Conservation (phyloP, 2,888 invertebrate species). For the Lutraria lutraria region DNA sequence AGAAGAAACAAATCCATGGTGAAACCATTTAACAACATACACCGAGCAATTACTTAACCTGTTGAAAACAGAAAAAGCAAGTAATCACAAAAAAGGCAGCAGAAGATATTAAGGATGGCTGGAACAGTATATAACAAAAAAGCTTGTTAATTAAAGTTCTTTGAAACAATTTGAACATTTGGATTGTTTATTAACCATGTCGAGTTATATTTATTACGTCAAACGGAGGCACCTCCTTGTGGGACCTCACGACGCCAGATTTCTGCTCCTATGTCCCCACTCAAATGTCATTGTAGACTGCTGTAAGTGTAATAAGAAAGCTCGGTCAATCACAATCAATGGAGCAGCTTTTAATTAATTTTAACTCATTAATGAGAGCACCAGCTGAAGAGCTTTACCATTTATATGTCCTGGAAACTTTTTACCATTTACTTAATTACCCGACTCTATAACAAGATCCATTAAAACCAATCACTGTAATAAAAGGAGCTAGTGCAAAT, state of each 20-base stretch:
- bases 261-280: constrained; percentile 81
- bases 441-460: constrained; percentile 34
- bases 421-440: constrained; percentile 38
- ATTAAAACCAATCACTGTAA: constrained; percentile 43
- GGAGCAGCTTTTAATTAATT: constrained; percentile 44
- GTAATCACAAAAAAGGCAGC: constrained; percentile 41
- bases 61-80: constrained; percentile 61
- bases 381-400: constrained; percentile 62
- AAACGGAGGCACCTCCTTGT: constrained; percentile 81
- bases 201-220: constrained; percentile 97
- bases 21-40: constrained; percentile 54
- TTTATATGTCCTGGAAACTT: constrained; percentile 32
- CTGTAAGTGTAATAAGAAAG: constrained; percentile 85
- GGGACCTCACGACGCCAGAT: constrained; percentile 78
- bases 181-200: constrained; percentile 58
- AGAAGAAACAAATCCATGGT: constrained; percentile 49
- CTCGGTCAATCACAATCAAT: constrained; percentile 78
- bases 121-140: constrained; percentile 36
- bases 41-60: constrained; percentile 68
- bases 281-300: constrained; percentile 78
- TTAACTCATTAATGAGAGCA: constrained; percentile 46
- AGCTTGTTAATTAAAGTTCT: constrained; percentile 17
- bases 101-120: constrained; percentile 30
- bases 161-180: constrained; percentile 22
- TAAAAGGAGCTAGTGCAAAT: constrained; percentile 52